phyloP scores from a whole-genome alignment of 53 echinoderm and acorn worm genomes.

The Holothuria scabra region DNA sequence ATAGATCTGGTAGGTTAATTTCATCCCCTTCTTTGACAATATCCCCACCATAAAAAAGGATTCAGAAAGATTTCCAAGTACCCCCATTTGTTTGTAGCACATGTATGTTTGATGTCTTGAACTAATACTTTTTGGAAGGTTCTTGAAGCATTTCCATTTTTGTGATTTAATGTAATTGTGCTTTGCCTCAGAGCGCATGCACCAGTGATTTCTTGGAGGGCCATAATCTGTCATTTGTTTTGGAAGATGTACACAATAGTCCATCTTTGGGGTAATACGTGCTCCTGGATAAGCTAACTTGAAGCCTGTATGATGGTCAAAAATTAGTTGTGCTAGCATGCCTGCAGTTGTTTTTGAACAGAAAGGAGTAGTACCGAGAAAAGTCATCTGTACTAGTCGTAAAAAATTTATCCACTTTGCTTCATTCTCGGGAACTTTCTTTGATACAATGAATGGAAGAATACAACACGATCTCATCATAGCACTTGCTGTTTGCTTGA shows the following conservation, averaged over 20 bases:
- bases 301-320: conserved; percentile 55
- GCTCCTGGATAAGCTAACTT: conserved; percentile 51
- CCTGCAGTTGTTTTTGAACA: conserved; percentile 43
- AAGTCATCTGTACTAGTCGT: conserved; percentile 65
- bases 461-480: conserved; percentile 56
- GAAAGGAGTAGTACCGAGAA: conserved; percentile 54
- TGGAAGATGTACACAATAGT: conserved; percentile 67
- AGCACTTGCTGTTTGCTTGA: conserved; percentile 67
- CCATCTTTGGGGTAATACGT: conserved; percentile 70
- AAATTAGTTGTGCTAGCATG: conserved; percentile 47
- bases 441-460: conserved; percentile 62
- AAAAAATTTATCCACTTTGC: conserved; percentile 63
- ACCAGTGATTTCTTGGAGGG: conserved; percentile 57
- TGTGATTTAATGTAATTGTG: conserved; percentile 54
- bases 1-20: conserved; percentile 31
- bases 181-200: conserved; percentile 70
- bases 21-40: conserved; percentile 57
- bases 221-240: conserved; percentile 61
- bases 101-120: conserved; percentile 65
- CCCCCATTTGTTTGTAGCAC: conserved; percentile 64
- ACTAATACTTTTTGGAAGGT: conserved; percentile 63
- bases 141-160: conserved; percentile 71
- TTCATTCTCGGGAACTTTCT: conserved; percentile 54
- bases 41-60: conserved; percentile 56
- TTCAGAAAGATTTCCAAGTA: conserved; percentile 32